Evolutionary conservation across 2,113 vertebrate species (phyloP).

Genomic region (Scophthalmus maximus): DNA sequence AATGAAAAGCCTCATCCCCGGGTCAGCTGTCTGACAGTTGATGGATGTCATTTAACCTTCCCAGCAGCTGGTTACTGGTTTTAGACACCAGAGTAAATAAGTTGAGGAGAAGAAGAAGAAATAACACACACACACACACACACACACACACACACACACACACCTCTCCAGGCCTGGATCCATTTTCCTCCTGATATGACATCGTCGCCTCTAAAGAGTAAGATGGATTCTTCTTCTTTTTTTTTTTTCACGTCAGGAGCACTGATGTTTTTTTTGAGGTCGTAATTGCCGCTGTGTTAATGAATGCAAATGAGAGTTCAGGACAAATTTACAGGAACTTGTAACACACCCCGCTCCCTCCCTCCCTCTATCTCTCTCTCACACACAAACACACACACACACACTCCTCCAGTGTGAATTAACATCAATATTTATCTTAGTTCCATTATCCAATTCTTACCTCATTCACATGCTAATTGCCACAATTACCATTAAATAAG

Average conservation of each 20-base stretch:
- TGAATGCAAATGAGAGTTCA: slow-evolving; percentile 80
- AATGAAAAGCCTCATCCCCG: slow-evolving; percentile 77
- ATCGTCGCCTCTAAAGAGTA: slow-evolving; percentile 29
- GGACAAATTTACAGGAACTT: slow-evolving; percentile 71
- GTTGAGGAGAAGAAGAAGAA: slow-evolving; percentile 32
- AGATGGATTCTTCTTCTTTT: slow-evolving; percentile 58
- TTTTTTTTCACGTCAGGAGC: slow-evolving; percentile 40
- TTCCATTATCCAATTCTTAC: slow-evolving; percentile 85
- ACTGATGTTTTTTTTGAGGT: slow-evolving; percentile 61
- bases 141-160: no score
- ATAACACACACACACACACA: no score
- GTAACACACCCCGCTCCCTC: slow-evolving; percentile 16
- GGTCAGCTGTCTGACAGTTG: slow-evolving; percentile 73
- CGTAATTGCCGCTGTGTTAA: slow-evolving; percentile 75
- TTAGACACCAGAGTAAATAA: slow-evolving; percentile 68
- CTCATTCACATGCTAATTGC: slow-evolving; percentile 94
- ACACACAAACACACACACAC: slow-evolving; percentile 36
- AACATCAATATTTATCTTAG: slow-evolving; percentile 85
- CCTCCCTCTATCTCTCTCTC: slow-evolving; percentile 9
- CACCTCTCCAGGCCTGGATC: slow-evolving; percentile 14
- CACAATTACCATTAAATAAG: slow-evolving; percentile 94
- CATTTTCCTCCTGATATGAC: slow-evolving; percentile 39
- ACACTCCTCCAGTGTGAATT: slow-evolving; percentile 70
- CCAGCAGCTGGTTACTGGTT: slow-evolving; percentile 67
- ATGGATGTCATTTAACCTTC: slow-evolving; percentile 78